Percentiles rank a stretch among this genome's conserved stretches.
These are phyloP conservation scores for Pararge aegeria DNA, from an alignment of 1,140 invertebrate species.

Conservation along the genomic window DNA sequence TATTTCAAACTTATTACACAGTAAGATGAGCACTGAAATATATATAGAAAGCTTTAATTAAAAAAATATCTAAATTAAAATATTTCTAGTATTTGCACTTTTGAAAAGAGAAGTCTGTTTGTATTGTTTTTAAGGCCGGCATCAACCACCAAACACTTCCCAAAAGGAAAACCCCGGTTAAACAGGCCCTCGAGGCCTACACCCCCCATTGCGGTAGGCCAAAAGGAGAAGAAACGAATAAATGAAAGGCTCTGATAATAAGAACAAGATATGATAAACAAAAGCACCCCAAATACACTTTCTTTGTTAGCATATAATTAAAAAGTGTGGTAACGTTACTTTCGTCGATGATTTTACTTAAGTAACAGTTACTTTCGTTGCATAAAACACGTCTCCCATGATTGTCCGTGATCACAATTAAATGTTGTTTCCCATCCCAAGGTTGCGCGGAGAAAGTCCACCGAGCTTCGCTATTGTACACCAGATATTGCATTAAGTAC, in stretches of 20 bases:
- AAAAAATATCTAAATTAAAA: too few species aligned
- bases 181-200: too few species aligned
- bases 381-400: slow-evolving; percentile 48
- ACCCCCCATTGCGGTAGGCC: too few species aligned
- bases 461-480: slow-evolving; percentile 26
- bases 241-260: not conserved
- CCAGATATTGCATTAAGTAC: not conserved
- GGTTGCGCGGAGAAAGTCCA: slow-evolving; percentile 39
- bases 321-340: slow-evolving; percentile 25
- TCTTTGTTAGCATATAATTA: slow-evolving; percentile 16
- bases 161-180: too few species aligned
- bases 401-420: slow-evolving; percentile 47
- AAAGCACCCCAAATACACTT: not conserved
- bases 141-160: too few species aligned
- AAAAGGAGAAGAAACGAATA: not conserved
- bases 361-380: slow-evolving; percentile 56
- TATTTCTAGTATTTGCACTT: too few species aligned
- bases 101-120: too few species aligned
- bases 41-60: too few species aligned
- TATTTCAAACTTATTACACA: too few species aligned
- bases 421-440: slow-evolving; percentile 50
- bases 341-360: slow-evolving; percentile 19
- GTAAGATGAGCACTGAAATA: too few species aligned
- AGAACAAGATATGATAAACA: not conserved
- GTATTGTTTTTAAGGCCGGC: too few species aligned